Conservation (phyloP, 2,797 vertebrate species). For the Clarias fuscus region DNA sequence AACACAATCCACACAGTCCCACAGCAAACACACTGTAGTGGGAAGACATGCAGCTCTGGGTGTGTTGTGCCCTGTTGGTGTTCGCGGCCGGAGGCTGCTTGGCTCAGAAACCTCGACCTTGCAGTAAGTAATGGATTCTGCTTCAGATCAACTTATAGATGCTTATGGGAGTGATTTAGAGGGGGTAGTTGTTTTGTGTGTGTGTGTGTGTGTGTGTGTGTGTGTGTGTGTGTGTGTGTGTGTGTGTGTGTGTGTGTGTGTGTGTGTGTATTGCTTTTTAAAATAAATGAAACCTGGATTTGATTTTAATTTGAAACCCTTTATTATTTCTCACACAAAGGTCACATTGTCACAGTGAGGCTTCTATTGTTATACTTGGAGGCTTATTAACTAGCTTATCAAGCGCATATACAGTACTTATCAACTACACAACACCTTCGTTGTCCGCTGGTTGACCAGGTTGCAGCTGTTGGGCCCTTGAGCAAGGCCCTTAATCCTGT, state of each 20-base stretch:
- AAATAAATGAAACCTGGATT: no score
- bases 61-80: constrained; percentile 28
- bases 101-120: constrained; percentile 63
- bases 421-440: background rate
- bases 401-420: no score
- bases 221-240: no score
- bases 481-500: no score
- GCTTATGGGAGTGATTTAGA: background rate
- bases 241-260: no score
- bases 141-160: no score
- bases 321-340: background rate
- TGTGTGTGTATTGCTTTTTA: no score
- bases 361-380: background rate
- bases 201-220: no score
- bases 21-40: constrained; percentile 30
- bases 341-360: background rate
- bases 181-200: background rate
- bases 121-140: constrained; percentile 64
- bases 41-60: constrained; percentile 55
- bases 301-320: background rate
- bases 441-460: no score
- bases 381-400: no score
- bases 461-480: no score
- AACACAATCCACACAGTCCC: background rate
- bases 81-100: constrained; percentile 57